Base-by-base conservation (phyloP, 2,888 invertebrate genomes). In the Apotomis capreana region DNA sequence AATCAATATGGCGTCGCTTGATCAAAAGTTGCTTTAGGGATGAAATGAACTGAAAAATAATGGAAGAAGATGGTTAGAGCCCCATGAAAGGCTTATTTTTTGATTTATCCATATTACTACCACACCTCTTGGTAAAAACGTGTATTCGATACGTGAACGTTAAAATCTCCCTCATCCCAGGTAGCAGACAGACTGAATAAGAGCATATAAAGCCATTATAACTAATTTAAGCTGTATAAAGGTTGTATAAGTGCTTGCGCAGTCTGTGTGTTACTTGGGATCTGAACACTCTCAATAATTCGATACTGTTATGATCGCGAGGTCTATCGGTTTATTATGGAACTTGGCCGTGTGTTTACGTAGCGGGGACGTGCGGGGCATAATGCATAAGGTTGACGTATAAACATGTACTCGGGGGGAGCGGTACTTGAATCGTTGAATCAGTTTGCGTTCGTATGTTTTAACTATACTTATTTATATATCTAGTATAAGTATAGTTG, bases 261-360 rank as follows among this genome's bases (percentile, higher is more conserved):
- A 26, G 2, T 2, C 26, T 26, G 15, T 15, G 15, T 15, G 15
- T 1, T 15, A 15, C 15, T 15, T 15, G 26, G 26, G 26, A 26
- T 26, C 26, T 26, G 26, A 55, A 55, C 40, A 55, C 13, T 5
- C 3, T 54, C 8, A 64, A 64, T 55, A 44, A 70, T 55, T 71
- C 49, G 6, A 13, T 55, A 59, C 55, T n/a, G 61, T 67, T 60
- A 54, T 5, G 67, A 49, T 49, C 49, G 26, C 57, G 46, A 26
- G 60, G 49, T 68, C 36, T 59, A 68, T 72, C 44, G 68, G 62
- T 68, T 63, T 72, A 72, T 68, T 68, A 72, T 63, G 72, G 58
- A 68, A 63, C 58, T 52, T 51, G n/a, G 51, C 44, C 13, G 46
- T 52, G 54, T 58, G 62, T 68, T 44, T 68, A 37, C 54, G 55